Conservation (phyloP, 2,113 vertebrate genomes). For the Muntiacus reevesi region DNA sequence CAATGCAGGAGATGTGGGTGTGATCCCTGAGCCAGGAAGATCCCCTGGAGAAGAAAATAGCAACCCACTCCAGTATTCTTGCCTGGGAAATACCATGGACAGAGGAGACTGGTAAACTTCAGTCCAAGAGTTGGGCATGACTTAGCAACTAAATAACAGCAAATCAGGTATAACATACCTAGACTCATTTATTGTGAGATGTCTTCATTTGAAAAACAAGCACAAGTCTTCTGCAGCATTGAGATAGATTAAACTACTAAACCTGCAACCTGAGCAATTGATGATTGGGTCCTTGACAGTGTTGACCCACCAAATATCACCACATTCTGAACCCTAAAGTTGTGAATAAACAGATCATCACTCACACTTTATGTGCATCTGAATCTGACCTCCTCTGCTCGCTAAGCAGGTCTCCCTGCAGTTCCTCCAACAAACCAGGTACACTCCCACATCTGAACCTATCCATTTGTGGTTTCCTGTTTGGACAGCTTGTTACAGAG, state of each 20-base stretch:
- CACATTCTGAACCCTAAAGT: not conserved
- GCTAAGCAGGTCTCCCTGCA: not conserved
- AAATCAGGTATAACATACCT: not conserved
- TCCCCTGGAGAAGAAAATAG: not conserved
- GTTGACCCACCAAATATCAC: not conserved
- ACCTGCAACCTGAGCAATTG: rapidly evolving
- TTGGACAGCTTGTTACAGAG: not conserved
- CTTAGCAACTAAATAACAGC: not conserved
- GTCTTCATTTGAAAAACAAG: not conserved
- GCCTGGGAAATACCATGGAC: not conserved
- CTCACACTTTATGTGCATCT: rapidly evolving
- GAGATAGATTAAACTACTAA: not conserved
- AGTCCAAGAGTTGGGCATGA: not conserved
- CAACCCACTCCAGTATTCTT: not conserved
- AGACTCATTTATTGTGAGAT: not conserved
- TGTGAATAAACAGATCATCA: not conserved
- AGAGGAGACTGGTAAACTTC: not conserved
- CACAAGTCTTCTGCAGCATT: not conserved
- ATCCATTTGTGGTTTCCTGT: not conserved
- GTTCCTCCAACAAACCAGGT: not conserved
- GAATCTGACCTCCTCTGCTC: not conserved
- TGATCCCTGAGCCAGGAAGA: not conserved
- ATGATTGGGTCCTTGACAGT: not conserved
- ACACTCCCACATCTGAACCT: not conserved
- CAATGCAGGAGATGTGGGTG: not conserved